Evolutionary conservation across 2,797 vertebrate species (phyloP).

Genomic region (Uromys caudimaculatus): DNA sequence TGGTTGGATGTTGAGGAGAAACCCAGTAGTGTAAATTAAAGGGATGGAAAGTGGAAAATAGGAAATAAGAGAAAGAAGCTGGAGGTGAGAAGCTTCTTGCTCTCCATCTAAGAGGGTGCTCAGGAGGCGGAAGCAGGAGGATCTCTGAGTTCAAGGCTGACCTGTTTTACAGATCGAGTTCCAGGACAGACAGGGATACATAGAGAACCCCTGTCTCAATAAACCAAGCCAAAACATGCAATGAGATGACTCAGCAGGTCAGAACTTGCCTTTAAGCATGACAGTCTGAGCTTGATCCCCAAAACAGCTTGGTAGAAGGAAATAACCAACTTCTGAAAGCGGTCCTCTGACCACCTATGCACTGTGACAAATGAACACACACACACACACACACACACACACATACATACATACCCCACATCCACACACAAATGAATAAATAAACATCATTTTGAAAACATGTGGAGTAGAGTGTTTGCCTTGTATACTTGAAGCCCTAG

Average conservation of each 20-base stretch:
- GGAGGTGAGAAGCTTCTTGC: neutral
- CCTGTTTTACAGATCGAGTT: no score
- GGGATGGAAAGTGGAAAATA: neutral
- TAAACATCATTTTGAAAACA: neutral
- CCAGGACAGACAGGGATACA: neutral
- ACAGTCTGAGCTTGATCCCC: neutral
- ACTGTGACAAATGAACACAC: neutral
- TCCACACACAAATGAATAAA: neutral
- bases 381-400: neutral
- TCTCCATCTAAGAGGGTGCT: neutral
- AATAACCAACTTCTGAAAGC: neutral
- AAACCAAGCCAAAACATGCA: neutral
- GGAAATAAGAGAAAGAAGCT: neutral
- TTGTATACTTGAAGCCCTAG: neutral
- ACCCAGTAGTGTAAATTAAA: neutral
- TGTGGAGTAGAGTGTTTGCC: neutral
- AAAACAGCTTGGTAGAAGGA: neutral
- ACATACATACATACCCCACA: neutral
- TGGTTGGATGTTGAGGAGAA: neutral
- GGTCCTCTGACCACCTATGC: neutral
- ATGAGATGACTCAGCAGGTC: neutral
- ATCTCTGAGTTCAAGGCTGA: neutral
- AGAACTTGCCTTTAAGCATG: neutral
- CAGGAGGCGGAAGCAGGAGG: neutral
- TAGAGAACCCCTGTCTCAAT: neutral